These are phyloP conservation scores for Aptenodytes patagonicus DNA, from an alignment of 2,113 vertebrate genomes.

Conservation along the genomic window DNA sequence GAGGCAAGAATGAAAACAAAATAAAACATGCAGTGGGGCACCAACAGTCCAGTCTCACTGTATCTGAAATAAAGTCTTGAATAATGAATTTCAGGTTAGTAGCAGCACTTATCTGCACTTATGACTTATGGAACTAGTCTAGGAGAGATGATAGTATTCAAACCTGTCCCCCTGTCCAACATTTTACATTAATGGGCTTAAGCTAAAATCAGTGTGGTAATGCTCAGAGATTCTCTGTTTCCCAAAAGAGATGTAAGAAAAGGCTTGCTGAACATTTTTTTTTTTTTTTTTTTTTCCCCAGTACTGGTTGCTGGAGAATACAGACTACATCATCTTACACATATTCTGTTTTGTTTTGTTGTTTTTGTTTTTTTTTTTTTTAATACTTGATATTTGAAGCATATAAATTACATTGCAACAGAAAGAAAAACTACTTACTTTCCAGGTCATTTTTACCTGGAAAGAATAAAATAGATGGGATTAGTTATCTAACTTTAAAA, in stretches of 20 bases:
- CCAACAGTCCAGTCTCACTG: background rate
- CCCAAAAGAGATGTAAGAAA: background rate
- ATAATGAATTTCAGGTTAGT: background rate
- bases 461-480: background rate
- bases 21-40: background rate
- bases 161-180: background rate
- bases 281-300: no score
- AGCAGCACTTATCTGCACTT: background rate
- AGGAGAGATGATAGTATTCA: background rate
- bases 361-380: background rate
- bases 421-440: background rate
- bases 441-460: background rate
- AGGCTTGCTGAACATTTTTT: background rate
- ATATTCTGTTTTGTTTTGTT: background rate
- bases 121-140: background rate
- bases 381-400: background rate
- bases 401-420: background rate
- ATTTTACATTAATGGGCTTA: background rate
- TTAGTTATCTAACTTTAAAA: background rate
- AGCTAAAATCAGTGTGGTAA: background rate
- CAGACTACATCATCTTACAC: background rate
- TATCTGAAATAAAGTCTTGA: background rate
- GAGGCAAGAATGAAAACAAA: background rate
- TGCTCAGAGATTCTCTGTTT: background rate
- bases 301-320: background rate